Conservation (phyloP, 2,113 vertebrate species). For the Cavia aperea region DNA sequence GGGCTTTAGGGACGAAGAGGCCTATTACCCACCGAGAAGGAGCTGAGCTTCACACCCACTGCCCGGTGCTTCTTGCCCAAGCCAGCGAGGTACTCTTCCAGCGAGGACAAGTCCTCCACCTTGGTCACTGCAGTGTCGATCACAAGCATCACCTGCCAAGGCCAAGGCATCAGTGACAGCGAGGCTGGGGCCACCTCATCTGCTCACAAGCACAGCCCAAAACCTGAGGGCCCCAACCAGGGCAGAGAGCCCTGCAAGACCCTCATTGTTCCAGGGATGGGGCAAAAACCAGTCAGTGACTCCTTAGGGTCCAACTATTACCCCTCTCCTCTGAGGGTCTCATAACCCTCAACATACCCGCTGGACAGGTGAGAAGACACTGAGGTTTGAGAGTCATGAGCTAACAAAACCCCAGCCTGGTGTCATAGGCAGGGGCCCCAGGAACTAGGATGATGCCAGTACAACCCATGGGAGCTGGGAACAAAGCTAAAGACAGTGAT, state of each 20-base stretch:
- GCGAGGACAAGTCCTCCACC: slow-evolving; percentile 85
- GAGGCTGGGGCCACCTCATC: background rate
- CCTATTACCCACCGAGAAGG: slow-evolving; percentile 87
- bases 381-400: background rate
- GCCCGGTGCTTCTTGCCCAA: slow-evolving; percentile 91
- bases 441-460: background rate
- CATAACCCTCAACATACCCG: background rate
- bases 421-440: background rate
- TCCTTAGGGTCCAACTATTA: background rate
- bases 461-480: background rate
- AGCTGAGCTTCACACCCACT: slow-evolving; percentile 87
- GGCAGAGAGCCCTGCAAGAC: background rate
- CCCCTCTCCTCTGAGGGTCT: background rate
- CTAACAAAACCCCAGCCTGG: background rate
- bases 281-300: background rate
- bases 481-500: background rate
- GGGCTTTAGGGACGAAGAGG: background rate
- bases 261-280: background rate
- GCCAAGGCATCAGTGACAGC: background rate
- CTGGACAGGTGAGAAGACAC: background rate
- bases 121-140: slow-evolving; percentile 91
- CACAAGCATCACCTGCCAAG: slow-evolving; percentile 91
- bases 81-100: slow-evolving; percentile 89
- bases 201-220: background rate
- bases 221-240: background rate